Evolutionary conservation across 2,113 vertebrate species (phyloP).

Genomic region (Atlantisia rogersi): DNA sequence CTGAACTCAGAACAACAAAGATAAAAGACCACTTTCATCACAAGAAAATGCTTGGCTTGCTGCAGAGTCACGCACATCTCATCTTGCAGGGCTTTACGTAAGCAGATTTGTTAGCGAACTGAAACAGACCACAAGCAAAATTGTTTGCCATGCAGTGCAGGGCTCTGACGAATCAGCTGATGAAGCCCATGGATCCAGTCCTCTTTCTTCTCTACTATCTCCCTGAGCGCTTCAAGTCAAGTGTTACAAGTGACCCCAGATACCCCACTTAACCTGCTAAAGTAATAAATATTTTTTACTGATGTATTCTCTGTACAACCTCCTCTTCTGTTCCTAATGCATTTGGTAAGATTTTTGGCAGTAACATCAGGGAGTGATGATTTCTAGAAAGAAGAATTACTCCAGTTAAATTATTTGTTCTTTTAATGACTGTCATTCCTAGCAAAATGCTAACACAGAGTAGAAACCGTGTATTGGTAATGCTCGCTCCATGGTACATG

Average conservation of each 20-base stretch:
- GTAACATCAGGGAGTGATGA: neutral
- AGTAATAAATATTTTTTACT: neutral
- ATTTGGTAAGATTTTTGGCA: neutral
- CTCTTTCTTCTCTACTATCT: neutral
- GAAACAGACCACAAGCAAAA: neutral
- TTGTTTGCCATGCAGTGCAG: neutral
- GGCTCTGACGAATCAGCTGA: conserved; percentile 24
- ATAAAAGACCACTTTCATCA: neutral
- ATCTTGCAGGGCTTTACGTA: neutral
- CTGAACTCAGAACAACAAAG: neutral
- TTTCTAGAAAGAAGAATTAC: neutral
- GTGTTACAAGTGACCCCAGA: neutral
- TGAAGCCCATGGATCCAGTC: neutral
- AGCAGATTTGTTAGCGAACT: neutral
- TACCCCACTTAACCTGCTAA: neutral
- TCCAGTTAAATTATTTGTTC: neutral
- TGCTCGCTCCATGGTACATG: neutral
- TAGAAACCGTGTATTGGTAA: neutral
- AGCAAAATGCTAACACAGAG: neutral
- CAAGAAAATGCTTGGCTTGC: neutral
- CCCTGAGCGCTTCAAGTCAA: neutral
- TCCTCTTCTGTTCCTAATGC: neutral
- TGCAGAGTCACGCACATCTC: neutral
- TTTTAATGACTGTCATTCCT: conserved; percentile 10
- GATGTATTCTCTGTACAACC: neutral